Evolutionary conservation across 2,113 vertebrate species (phyloP), one percentile per base, ranked within the genome.

Genomic region (Antigone vipio): DNA sequence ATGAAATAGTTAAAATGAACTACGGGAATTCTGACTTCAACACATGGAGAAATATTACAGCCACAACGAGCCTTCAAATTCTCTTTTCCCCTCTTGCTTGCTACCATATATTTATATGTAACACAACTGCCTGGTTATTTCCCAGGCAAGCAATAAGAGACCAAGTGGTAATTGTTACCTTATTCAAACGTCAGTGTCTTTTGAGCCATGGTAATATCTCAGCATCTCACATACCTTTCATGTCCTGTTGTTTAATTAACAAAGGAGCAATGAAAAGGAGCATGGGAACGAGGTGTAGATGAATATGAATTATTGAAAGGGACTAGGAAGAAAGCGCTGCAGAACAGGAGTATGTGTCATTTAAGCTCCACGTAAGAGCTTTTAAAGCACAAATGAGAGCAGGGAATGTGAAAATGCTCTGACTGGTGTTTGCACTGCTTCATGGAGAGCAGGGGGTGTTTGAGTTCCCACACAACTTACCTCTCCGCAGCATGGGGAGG

Each of bases 241-340:
- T 53, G 79, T 91, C 92, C 81, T n/a, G 56, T 60, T 81, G 67
- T 7, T 95, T 94, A 86, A 93, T 95, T 78, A 92, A 74, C 96
- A 95, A 64, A 94, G 96, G 72, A 92, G 92, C 85, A 92, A 72
- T 87, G 95, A 92, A 92, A 95, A 86, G 67, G 75, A 92, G 90
- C 60, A 62, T 0, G 0, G 88, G 72, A 84, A 86, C 52, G 79
- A 90, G 76, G 72, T 81, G 90, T 55, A 84, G 92, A 81, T 77
- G 72, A 64, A 84, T 53, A 81, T 94, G 88, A 94, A 96, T 93
- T 95, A 95, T 93, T 90, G 83, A 96, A 86, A 86, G 88, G 56
- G 21, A 42, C n/a, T 5, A 53, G 60, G 64, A 75, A 38, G 68
- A 69, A 83, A 86, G 85, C 2, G 0, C 62, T 77, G 88, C 78